Evolutionary conservation across 2,113 vertebrate species (phyloP).

Genomic region (Chamaea fasciata): DNA sequence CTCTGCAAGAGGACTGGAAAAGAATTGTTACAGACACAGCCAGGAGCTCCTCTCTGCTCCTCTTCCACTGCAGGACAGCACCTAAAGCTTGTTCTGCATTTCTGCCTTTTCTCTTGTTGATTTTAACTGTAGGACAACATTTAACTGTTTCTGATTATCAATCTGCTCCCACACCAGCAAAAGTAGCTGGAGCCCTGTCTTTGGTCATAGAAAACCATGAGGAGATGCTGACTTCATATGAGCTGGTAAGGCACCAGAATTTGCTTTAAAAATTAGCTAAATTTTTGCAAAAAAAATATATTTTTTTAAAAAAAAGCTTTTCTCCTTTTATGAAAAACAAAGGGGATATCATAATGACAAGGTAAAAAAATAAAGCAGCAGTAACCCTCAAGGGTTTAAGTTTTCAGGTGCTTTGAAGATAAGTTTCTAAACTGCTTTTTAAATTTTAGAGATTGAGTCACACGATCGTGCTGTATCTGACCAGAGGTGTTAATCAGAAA

Average conservation of each 20-base stretch:
- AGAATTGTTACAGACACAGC: not conserved
- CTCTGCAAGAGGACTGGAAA: not conserved
- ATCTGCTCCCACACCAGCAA: not conserved
- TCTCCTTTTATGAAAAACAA: not conserved
- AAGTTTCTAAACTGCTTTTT: not conserved
- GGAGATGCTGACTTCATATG: not conserved
- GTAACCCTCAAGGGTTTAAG: not conserved
- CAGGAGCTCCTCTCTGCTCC: not conserved
- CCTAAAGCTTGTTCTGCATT: not conserved
- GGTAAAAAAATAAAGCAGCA: not conserved
- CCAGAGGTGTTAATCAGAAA: constrained; percentile 26
- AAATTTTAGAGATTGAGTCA: not conserved
- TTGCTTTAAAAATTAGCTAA: not conserved
- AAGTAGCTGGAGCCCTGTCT: not conserved
- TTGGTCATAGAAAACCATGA: not conserved
- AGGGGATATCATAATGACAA: not conserved
- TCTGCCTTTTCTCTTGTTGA: not conserved
- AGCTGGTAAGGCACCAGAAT: not conserved
- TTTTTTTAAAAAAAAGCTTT: not conserved
- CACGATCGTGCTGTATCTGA: not conserved
- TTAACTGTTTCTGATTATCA: not conserved
- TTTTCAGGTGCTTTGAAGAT: not conserved
- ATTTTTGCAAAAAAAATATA: not conserved
- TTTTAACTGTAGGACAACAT: not conserved
- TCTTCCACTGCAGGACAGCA: not conserved